These are phyloP conservation scores for Standfussiana lucernea DNA, from an alignment of 2,888 invertebrate species.

Conservation along the genomic window DNA sequence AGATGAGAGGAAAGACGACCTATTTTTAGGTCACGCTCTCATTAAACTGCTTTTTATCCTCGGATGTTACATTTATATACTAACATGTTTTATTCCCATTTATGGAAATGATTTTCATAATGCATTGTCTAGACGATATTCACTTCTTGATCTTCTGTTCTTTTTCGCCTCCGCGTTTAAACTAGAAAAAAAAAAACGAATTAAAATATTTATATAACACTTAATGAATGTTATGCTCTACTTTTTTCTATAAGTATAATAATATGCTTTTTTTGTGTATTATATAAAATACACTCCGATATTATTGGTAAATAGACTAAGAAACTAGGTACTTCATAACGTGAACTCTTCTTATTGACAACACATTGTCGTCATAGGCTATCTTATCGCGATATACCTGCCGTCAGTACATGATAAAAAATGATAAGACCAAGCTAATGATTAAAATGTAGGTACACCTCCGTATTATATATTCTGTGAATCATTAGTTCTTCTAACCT, in stretches of 20 bases:
- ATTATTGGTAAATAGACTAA: slow-evolving; percentile 18
- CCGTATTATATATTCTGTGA: slow-evolving; percentile 36
- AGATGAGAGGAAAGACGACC: neutral
- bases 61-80: neutral
- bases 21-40: slow-evolving; percentile 9
- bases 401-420: slow-evolving; percentile 81
- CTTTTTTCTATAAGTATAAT: neutral
- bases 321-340: slow-evolving; percentile 43
- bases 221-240: neutral
- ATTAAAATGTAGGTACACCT: slow-evolving; percentile 73
- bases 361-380: slow-evolving; percentile 81
- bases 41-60: slow-evolving; percentile 8
- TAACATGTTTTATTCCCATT: neutral
- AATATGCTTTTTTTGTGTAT: too few species aligned
- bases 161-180: neutral
- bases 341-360: slow-evolving; percentile 63
- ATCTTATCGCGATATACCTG: slow-evolving; percentile 87
- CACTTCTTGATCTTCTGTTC: neutral
- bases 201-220: neutral
- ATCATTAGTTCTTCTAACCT: slow-evolving; percentile 33
- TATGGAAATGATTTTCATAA: neutral
- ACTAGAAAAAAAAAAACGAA: neutral
- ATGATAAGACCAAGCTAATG: slow-evolving; percentile 80
- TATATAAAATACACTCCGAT: neutral
- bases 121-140: neutral